These are phyloP conservation scores for Pterostichus niger DNA, from an alignment of 2,888 invertebrate species.

Conservation along the genomic window DNA sequence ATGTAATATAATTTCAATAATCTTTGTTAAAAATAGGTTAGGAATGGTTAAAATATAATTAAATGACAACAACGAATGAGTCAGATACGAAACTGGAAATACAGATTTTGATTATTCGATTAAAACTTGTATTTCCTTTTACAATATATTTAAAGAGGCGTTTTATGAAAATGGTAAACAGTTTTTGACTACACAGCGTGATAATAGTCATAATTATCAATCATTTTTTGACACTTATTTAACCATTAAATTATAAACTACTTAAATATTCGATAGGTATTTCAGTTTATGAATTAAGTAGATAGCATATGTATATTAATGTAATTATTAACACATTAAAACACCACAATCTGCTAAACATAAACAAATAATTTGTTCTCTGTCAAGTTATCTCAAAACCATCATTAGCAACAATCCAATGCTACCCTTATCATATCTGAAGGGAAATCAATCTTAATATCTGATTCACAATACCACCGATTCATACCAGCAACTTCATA, in stretches of 20 bases:
- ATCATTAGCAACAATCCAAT: background rate
- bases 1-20: too few species aligned
- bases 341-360: constrained; percentile 4
- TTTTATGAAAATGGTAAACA: constrained; percentile 19
- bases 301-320: background rate
- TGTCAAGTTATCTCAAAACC: background rate
- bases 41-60: too few species aligned
- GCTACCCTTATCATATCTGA: constrained; percentile 41
- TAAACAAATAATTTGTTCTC: constrained; percentile 9
- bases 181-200: background rate
- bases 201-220: constrained; percentile 17
- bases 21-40: too few species aligned
- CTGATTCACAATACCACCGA: constrained; percentile 24
- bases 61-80: background rate
- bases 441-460: constrained; percentile 43
- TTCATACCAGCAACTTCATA: constrained; percentile 11
- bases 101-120: constrained; percentile 26
- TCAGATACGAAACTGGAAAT: constrained; percentile 9
- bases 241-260: constrained; percentile 30
- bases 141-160: constrained; percentile 1
- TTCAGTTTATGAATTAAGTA: background rate
- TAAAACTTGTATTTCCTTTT: constrained; percentile 28
- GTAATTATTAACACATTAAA: background rate
- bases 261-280: constrained; percentile 2
- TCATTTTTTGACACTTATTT: constrained; percentile 45